Conservation (phyloP, 1,140 invertebrate species). For the Achatina immaculata region DNA sequence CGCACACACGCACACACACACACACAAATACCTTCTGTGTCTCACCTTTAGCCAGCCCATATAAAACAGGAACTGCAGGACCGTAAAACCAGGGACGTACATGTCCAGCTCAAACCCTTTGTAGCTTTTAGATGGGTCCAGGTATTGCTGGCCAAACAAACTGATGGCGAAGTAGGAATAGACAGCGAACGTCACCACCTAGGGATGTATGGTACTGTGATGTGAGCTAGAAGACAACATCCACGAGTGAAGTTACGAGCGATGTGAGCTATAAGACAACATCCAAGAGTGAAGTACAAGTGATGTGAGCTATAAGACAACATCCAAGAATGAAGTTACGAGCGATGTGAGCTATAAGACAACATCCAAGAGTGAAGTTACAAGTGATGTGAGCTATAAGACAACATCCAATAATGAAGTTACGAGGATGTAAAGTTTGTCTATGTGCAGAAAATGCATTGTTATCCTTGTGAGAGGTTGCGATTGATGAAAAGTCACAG, state of each 20-base stretch:
- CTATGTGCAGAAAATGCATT: no score
- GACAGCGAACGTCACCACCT: constrained; percentile 92
- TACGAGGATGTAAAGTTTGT: no score
- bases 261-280: no score
- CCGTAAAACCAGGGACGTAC: constrained; percentile 90
- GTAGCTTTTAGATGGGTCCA: constrained; percentile 72
- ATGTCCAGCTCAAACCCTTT: constrained; percentile 82
- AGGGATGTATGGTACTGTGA: constrained; percentile 38
- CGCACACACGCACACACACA: no score
- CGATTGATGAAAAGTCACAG: no score
- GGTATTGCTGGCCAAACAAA: constrained; percentile 87
- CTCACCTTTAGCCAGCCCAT: constrained; percentile 91
- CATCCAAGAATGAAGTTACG: no score
- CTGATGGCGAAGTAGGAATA: constrained; percentile 90
- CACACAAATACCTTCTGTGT: neutral
- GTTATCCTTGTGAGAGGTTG: no score
- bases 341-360: no score
- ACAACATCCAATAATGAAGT: no score
- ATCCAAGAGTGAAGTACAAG: no score
- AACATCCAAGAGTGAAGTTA: no score
- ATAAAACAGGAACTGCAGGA: constrained; percentile 91
- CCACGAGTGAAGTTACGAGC: neutral
- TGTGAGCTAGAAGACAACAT: neutral
- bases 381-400: no score
- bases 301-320: neutral